These are phyloP conservation scores for Carcharodon carcharias DNA, from an alignment of 2,797 vertebrate genomes.

Conservation along the genomic window DNA sequence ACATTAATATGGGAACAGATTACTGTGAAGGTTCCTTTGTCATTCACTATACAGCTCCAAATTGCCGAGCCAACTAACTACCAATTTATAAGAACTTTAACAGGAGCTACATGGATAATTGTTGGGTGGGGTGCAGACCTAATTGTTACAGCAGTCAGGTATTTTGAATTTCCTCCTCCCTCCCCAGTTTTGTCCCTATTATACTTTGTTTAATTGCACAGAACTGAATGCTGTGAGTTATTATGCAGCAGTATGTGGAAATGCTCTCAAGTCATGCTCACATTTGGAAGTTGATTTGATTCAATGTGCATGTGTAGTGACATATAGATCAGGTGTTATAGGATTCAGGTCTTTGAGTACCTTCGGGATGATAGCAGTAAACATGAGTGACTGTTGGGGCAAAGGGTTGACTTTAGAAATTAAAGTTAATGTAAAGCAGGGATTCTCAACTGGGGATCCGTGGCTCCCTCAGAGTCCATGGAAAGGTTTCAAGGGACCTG, in stretches of 20 bases:
- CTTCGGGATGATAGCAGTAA: background rate
- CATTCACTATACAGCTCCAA: background rate
- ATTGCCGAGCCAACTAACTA: background rate
- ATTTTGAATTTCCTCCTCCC: background rate
- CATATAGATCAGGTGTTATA: background rate
- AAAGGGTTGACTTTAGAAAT: background rate
- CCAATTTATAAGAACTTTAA: background rate
- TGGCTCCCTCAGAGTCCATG: too few relatives aligned
- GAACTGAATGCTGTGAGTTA: background rate
- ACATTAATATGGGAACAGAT: constrained; percentile 10
- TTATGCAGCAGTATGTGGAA: background rate
- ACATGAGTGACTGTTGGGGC: background rate
- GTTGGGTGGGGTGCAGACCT: background rate
- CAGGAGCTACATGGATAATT: background rate
- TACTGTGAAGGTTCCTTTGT: constrained; percentile 16
- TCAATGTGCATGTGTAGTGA: background rate
- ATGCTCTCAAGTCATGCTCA: background rate
- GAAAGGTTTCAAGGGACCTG: too few relatives aligned
- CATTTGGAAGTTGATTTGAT: background rate
- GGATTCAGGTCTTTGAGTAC: background rate
- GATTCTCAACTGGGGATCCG: too few relatives aligned
- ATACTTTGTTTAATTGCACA: background rate
- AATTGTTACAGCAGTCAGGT: constrained; percentile 8
- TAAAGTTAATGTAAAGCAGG: background rate
- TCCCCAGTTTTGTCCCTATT: background rate